A percentile compares a stretch with the other conserved stretches of the same genome.
Evolutionary conservation across 2,888 invertebrate species (phyloP).

Genomic region (Bhutanitis thaidina): DNA sequence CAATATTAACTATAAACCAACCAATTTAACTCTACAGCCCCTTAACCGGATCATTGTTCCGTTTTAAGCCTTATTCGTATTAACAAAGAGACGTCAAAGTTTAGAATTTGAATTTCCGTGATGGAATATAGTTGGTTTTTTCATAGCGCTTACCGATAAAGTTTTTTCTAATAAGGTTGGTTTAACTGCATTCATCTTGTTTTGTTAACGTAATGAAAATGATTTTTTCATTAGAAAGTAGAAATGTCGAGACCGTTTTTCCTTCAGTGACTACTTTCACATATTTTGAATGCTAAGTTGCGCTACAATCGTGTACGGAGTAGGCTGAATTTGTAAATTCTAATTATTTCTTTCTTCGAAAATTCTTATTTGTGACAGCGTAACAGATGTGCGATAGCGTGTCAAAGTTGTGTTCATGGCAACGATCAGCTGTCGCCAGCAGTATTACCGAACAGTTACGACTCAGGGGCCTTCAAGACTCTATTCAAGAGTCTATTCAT

Average conservation of each 20-base stretch:
- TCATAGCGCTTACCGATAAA: constrained; percentile 55
- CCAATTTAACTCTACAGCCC: constrained; percentile 34
- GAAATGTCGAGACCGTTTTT: constrained; percentile 4
- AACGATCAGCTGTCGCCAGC: no score
- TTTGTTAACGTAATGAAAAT: constrained; percentile 31
- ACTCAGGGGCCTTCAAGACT: no score
- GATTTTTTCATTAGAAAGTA: constrained; percentile 14
- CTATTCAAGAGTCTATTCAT: no score
- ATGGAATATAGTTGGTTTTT: constrained; percentile 25
- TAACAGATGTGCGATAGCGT: no score
- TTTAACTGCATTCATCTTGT: constrained; percentile 36
- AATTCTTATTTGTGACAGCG: no score
- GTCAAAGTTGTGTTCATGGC: no score
- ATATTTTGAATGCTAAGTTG: no score
- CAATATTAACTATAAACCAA: constrained; percentile 70
- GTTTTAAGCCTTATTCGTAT: constrained; percentile 22
- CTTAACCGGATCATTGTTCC: constrained; percentile 9
- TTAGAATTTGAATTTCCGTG: constrained; percentile 18
- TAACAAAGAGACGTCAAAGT: background rate
- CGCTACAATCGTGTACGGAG: no score
- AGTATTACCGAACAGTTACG: no score
- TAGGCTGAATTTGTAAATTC: no score
- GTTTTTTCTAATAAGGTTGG: constrained; percentile 68
- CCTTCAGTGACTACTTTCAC: background rate
- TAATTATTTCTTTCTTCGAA: no score